phyloP scores from a whole-genome alignment of 1,140 invertebrate genomes.

The Drosophila pseudoobscura region DNA sequence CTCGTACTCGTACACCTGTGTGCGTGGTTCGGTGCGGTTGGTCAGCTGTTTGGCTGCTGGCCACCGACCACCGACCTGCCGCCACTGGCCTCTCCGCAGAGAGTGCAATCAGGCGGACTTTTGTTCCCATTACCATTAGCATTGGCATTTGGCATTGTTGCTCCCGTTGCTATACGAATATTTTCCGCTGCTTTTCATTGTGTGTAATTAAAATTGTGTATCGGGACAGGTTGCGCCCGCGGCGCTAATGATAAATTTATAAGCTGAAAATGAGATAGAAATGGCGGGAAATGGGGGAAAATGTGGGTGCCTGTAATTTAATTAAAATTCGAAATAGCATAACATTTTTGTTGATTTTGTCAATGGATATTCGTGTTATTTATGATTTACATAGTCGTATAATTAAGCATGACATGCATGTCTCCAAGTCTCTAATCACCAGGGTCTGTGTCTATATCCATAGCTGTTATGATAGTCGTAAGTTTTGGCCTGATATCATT shows the following conservation, averaged over 20 bases:
- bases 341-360: constrained; percentile 39
- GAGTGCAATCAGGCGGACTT: constrained; percentile 63
- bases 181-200: constrained; percentile 40
- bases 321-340: constrained; percentile 42
- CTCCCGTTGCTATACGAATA: constrained; percentile 26
- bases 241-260: constrained; percentile 57
- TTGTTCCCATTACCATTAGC: constrained; percentile 50
- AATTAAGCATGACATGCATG: constrained; percentile 50
- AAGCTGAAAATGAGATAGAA: constrained; percentile 3
- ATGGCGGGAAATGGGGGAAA: neutral
- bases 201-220: constrained; percentile 71
- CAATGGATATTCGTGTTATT: constrained; percentile 47
- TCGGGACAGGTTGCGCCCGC: constrained; percentile 24
- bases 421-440: constrained; percentile 43
- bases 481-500: constrained; percentile 29
- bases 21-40: constrained; percentile 37
- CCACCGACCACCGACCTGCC: constrained; percentile 2
- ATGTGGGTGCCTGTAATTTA: constrained; percentile 41
- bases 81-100: constrained; percentile 3
- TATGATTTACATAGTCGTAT: constrained; percentile 41
- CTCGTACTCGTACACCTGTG: constrained; percentile 18
- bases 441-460: constrained; percentile 38
- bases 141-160: constrained; percentile 49
- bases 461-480: constrained; percentile 15
- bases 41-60: constrained; percentile 66